phyloP scores from a whole-genome alignment of 2,113 vertebrate genomes.

The Gymnarchus niloticus region DNA sequence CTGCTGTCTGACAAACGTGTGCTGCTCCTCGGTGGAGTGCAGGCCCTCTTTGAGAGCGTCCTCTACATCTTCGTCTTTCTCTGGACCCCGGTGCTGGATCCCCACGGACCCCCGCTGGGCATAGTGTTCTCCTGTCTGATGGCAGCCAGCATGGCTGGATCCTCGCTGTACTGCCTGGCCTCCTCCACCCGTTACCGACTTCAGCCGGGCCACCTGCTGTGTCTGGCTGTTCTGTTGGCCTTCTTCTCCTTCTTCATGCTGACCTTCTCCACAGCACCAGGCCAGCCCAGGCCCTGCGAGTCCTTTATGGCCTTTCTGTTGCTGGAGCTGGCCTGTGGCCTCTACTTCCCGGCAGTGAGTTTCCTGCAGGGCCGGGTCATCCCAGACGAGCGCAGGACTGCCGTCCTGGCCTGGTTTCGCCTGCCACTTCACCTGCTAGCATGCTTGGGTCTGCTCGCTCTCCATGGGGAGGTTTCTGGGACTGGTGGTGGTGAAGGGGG shows the following conservation, averaged over 20 bases:
- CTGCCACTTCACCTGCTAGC: slow-evolving; percentile 82
- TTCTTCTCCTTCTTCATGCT: slow-evolving; percentile 91
- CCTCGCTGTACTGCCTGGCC: slow-evolving; percentile 75
- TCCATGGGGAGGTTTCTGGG: slow-evolving; percentile 78
- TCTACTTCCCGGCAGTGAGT: slow-evolving; percentile 87
- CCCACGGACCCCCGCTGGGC: slow-evolving; percentile 78
- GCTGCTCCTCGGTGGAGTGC: slow-evolving; percentile 77
- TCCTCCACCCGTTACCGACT: slow-evolving; percentile 75
- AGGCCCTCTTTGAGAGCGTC: slow-evolving; percentile 88
- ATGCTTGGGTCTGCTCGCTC: slow-evolving; percentile 77
- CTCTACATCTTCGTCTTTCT: slow-evolving; percentile 91
- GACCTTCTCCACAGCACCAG: slow-evolving; percentile 78
- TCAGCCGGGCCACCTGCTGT: slow-evolving; percentile 80
- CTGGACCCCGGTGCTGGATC: slow-evolving; percentile 87
- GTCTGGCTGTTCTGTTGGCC: slow-evolving; percentile 77
- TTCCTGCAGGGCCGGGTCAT: slow-evolving; percentile 82
- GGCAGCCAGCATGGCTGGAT: slow-evolving; percentile 82
- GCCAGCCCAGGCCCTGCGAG: slow-evolving; percentile 75
- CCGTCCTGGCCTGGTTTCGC: slow-evolving; percentile 83
- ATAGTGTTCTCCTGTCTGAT: slow-evolving; percentile 86
- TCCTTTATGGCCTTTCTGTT: slow-evolving; percentile 86
- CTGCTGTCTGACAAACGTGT: slow-evolving; percentile 78
- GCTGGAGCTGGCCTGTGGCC: slow-evolving; percentile 80
- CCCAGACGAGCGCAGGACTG: slow-evolving; percentile 72
- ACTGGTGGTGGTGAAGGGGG: slow-evolving; percentile 72